Evolutionary conservation across 2,113 vertebrate species (phyloP), one percentile per base, ranked within the genome.

Genomic region (Hippoglossus stenolepis): DNA sequence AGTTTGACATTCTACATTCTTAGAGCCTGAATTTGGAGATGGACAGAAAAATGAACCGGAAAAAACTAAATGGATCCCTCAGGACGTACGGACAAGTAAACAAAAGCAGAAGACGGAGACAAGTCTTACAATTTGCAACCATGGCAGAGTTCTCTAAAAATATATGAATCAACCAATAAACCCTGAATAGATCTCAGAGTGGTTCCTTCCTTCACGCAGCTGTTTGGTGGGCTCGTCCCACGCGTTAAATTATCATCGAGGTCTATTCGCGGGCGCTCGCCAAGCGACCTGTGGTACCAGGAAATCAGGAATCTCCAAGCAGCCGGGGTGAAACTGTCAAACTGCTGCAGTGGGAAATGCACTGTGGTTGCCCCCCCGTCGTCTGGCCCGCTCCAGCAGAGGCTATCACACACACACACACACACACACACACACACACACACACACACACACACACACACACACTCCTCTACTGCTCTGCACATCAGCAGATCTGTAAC

Each of bases 401-500:
- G 26, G 6, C 70, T 24, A 24, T 24, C 80, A 54, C 70, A 56
- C 31, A n/a, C 59, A 20, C 23, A 23, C 23, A 23, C 80, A 54
- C 70, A 56, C 31, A 20, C 59, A 20, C 59, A 49, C 47, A 51
- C 70, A 56, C 31, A n/a, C 60, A n/a, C 60, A 51, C 49, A 51
- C 51, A 53, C 51, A 57, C 54, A 57, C 54, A 57, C 54, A 24
- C 54, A 57, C 54, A 57, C n/a, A 1, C 20, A n/a, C 51, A 20
- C 51, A 20, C 51, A 8, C 51, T 79, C 65, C 59, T 49, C 69
- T 54, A 13, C 74, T 20, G 71, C 77, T 71, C 73, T n/a, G n/a
- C 71, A 21, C 88, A 92, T 91, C 90, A 87, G 84, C 85, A 75
- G 88, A 93, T 92, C 88, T 90, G 90, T 87, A 80, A 85, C 85